Conservation (phyloP, 2,797 vertebrate genomes). For the Podarcis siculus region DNA sequence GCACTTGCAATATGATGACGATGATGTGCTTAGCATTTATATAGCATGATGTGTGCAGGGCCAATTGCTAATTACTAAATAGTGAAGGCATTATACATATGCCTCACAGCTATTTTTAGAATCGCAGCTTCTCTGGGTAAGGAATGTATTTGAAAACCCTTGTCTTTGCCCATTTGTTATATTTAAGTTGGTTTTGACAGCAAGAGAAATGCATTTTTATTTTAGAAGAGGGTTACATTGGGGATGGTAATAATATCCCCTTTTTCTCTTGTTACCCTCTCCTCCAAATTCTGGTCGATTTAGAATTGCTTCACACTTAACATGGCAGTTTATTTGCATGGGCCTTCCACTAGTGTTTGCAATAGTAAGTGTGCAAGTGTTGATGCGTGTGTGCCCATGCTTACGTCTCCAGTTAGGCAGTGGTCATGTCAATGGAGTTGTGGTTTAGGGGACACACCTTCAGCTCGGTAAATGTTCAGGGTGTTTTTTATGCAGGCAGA, state of each 20-base stretch:
- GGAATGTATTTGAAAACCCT: background rate
- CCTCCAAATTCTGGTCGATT: background rate
- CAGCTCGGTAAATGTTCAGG: background rate
- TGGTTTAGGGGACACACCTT: background rate
- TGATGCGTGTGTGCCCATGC: background rate
- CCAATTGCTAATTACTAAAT: background rate
- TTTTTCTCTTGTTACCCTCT: background rate
- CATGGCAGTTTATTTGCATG: background rate
- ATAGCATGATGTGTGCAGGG: background rate
- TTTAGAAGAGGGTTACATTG: background rate
- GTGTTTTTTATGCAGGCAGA: background rate
- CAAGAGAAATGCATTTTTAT: background rate
- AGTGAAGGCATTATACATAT: background rate
- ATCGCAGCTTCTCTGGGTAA: background rate
- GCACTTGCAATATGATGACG: too few species aligned
- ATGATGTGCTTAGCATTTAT: background rate
- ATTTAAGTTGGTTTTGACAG: background rate
- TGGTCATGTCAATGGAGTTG: background rate
- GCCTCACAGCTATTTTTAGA: background rate
- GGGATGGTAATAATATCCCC: background rate
- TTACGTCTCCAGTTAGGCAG: background rate
- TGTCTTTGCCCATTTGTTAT: background rate
- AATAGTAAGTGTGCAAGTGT: background rate
- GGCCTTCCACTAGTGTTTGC: background rate
- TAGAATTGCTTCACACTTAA: background rate